Evolutionary conservation across 2,888 invertebrate species (phyloP).

Genomic region (Drosophila pegasa): DNA sequence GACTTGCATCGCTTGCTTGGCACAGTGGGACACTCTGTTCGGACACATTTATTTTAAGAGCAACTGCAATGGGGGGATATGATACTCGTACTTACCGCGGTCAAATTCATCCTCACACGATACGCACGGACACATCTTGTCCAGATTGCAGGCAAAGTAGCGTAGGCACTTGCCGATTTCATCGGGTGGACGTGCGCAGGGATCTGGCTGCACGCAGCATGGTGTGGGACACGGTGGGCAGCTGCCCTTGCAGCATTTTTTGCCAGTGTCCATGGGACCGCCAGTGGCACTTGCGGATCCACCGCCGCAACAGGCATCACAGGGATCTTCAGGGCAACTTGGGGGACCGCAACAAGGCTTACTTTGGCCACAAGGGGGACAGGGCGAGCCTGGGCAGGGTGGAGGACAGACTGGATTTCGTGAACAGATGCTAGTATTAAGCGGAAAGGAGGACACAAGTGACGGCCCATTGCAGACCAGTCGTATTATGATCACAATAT

Average conservation of each 20-base stretch:
- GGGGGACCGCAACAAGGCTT: conserved; percentile 4
- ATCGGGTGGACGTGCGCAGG: conserved; percentile 47
- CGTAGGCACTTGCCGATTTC: conserved; percentile 62
- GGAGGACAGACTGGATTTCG: conserved; percentile 59
- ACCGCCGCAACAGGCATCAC: conserved; percentile 36
- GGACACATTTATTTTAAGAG: background rate
- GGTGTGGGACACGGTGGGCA: conserved; percentile 28
- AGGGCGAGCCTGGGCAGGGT: conserved; percentile 32
- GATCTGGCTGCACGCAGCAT: conserved; percentile 52
- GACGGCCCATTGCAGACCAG: conserved; percentile 83
- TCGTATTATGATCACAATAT: conserved; percentile 82
- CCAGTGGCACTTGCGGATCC: conserved; percentile 44
- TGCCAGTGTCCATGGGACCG: conserved; percentile 58
- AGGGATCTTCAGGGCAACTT: conserved; percentile 30
- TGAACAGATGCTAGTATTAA: conserved; percentile 65
- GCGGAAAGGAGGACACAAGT: conserved; percentile 81
- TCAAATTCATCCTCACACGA: conserved; percentile 82
- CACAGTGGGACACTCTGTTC: conserved; percentile 66
- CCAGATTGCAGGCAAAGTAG: conserved; percentile 81
- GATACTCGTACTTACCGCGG: conserved; percentile 66
- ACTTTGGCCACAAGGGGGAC: conserved; percentile 36
- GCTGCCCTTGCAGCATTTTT: conserved; percentile 38
- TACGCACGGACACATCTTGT: conserved; percentile 76
- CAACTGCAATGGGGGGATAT: too few relatives aligned
- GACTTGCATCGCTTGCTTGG: conserved; percentile 51